Evolutionary conservation across 2,797 vertebrate species (phyloP), one percentile per base, ranked within the genome.

Genomic region (Thripadectes ignobilis): DNA sequence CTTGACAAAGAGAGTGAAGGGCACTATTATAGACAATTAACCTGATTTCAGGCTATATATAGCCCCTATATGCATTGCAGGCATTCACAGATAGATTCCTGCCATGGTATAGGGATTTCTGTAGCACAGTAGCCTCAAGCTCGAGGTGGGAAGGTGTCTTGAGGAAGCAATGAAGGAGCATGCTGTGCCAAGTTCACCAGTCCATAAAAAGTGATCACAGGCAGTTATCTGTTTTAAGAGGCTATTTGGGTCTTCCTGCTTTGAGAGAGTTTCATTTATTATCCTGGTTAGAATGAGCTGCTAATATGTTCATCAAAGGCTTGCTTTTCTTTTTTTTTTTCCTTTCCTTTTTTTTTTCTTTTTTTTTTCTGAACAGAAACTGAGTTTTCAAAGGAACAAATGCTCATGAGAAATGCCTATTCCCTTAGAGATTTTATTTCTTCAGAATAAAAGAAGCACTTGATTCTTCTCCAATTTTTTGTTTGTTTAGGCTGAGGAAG

Each of bases 391-490:
- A 88, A 92, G 57, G 36, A 91, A 62, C 0, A 43, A 73, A 88
- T 77, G 22, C 54, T 85, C 65, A 65, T 45, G 65, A 93, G 76
- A 91, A 95, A 62, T 69, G 34, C 59, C 73, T 88, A 30, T 88
- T 92, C 46, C 79, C 76, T 62, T 48, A 43, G 57, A 93, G 65
- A 78, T 65, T 85, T 83, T 87, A 89, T 41, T 75, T 65, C 43
- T 75, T 83, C n/a, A 29, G 45, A 93, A 84, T 67, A 55, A 91
- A 89, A 88, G 63, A 81, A 49, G 2, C 14, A 38, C 14, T 89
- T 88, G 57, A 80, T 94, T 92, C 61, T 77, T 87, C 51, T 88
- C 82, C 88, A 93, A 38, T 18, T 72, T 83, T 96, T 88, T 85
- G 51, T 91, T 91, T 95, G 67, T 76, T 92, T 96, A 85, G 41